These are phyloP conservation scores for Mobula hypostoma DNA, from an alignment of 2,113 vertebrate species.

Conservation along the genomic window DNA sequence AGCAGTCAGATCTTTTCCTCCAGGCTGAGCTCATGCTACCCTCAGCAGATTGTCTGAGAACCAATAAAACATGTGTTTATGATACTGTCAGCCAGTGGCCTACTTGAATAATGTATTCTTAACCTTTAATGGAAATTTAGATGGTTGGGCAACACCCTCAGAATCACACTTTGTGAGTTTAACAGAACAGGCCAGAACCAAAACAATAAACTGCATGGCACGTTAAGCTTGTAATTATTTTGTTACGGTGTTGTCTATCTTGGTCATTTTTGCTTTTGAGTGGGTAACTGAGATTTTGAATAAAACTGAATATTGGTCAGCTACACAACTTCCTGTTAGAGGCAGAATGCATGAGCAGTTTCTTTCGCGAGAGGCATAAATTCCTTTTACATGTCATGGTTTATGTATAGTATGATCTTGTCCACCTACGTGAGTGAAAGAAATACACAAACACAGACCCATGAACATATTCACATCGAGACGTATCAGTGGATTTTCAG, in stretches of 20 bases:
- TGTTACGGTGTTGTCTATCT: background rate
- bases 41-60: background rate
- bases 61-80: background rate
- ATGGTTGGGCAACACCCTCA: background rate
- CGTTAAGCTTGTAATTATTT: background rate
- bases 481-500: background rate
- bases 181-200: background rate
- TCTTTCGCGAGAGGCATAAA: background rate
- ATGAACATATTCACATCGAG: background rate
- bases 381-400: background rate
- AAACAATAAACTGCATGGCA: background rate
- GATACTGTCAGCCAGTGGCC: background rate
- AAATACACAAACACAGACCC: background rate
- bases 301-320: background rate
- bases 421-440: background rate
- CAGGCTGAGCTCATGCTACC: background rate
- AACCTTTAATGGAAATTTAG: background rate
- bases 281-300: background rate
- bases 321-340: background rate
- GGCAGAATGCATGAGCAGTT: background rate
- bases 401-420: background rate
- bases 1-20: background rate
- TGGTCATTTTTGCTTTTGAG: background rate
- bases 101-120: background rate
- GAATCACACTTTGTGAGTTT: background rate